Evolutionary conservation across 2,113 vertebrate genomes (phyloP).

Genomic region (Danio rerio): DNA sequence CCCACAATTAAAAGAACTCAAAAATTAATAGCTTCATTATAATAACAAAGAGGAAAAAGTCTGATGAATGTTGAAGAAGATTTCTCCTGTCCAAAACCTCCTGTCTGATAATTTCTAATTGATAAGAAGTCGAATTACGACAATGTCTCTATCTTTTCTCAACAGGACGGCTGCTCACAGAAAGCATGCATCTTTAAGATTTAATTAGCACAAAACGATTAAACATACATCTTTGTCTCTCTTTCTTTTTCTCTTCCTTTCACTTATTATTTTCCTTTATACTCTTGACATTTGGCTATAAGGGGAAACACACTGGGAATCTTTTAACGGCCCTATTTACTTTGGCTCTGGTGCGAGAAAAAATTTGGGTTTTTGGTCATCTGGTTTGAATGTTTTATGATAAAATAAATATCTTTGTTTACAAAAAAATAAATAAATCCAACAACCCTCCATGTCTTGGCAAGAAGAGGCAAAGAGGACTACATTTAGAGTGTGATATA

Average conservation of each 20-base stretch:
- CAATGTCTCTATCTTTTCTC: no score
- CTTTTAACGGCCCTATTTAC: slow-evolving; percentile 77
- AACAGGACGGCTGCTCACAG: no score
- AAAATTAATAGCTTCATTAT: no score
- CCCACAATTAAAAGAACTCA: no score
- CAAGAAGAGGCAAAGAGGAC: slow-evolving; percentile 50
- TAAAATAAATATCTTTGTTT: slow-evolving; percentile 83
- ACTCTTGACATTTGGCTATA: slow-evolving; percentile 65
- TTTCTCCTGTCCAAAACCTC: no score
- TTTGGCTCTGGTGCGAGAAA: slow-evolving; percentile 73
- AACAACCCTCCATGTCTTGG: slow-evolving; percentile 70
- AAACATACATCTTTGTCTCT: slow-evolving; percentile 48
- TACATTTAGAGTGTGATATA: slow-evolving; percentile 65
- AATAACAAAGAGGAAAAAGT: no score
- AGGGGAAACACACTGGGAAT: slow-evolving; percentile 67
- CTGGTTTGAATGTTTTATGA: slow-evolving; percentile 81
- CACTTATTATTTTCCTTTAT: slow-evolving; percentile 53
- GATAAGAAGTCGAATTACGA: no score
- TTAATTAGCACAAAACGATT: slow-evolving; percentile 62
- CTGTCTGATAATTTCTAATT: no score
- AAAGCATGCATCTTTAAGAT: slow-evolving; percentile 61
- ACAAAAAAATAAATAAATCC: slow-evolving; percentile 76
- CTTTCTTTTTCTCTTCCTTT: slow-evolving; percentile 19
- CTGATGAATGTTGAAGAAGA: no score
- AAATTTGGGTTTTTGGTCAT: slow-evolving; percentile 72